These are phyloP conservation scores for Acrobasis suavella DNA, from an alignment of 2,888 invertebrate species.

Conservation along the genomic window DNA sequence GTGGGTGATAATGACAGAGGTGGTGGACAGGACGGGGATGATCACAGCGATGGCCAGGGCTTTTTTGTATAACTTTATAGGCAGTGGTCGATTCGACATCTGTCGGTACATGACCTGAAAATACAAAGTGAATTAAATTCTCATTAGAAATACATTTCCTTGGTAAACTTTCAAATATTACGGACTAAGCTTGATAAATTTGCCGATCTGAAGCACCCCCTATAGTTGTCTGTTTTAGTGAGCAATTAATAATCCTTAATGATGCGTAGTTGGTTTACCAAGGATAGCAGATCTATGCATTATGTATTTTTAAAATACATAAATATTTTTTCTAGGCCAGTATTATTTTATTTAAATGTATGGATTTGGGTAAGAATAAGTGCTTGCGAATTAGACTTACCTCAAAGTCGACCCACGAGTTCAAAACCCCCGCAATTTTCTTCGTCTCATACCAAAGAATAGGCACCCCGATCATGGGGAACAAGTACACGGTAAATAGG, in stretches of 20 bases:
- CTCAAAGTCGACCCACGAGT: conserved; percentile 87
- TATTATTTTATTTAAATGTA: too few species aligned
- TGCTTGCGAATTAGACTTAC: conserved; percentile 48
- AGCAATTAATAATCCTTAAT: too few species aligned
- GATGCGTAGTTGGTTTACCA: too few species aligned
- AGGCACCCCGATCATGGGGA: conserved; percentile 85
- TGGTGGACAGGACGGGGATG: conserved; percentile 84
- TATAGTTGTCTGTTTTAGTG: too few species aligned
- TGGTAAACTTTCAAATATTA: not conserved
- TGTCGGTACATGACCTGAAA: conserved; percentile 82
- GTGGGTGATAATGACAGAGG: conserved; percentile 86
- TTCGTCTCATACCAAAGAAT: conserved; percentile 86
- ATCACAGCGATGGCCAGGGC: conserved; percentile 81
- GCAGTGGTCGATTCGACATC: conserved; percentile 81
- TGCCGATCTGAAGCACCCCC: too few species aligned
- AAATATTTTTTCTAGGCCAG: too few species aligned
- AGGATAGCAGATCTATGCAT: too few species aligned
- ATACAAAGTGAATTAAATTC: too few species aligned
- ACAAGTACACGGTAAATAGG: conserved; percentile 87
- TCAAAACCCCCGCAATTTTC: conserved; percentile 84
- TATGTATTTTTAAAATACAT: too few species aligned
- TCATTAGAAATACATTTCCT: not conserved
- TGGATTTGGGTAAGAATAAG: too few species aligned
- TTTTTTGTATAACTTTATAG: conserved; percentile 82
- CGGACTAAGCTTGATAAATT: too few species aligned